These are phyloP conservation scores for Mobula hypostoma DNA, from an alignment of 2,113 vertebrate species.

Conservation along the genomic window DNA sequence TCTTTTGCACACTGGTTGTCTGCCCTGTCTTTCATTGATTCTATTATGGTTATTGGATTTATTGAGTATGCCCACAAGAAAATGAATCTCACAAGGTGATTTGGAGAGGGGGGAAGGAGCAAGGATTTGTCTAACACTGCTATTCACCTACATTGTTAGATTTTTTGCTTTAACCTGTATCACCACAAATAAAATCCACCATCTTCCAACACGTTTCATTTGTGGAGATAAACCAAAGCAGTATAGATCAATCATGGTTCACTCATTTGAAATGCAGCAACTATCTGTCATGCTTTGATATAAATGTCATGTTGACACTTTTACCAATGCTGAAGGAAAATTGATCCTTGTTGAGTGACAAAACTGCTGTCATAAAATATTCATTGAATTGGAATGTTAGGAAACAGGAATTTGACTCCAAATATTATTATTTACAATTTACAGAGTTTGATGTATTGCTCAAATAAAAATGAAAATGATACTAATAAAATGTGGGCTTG, in stretches of 20 bases:
- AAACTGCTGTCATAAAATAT: not conserved
- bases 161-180: slow-evolving; percentile 38
- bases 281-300: slow-evolving; percentile 48
- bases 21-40: no score
- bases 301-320: slow-evolving; percentile 50
- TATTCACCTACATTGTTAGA: not conserved
- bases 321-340: slow-evolving; percentile 50
- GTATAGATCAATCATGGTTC: slow-evolving; percentile 51
- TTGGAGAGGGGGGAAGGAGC: not conserved
- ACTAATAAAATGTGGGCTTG: not conserved
- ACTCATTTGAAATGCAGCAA: slow-evolving; percentile 48
- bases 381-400: not conserved
- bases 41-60: no score
- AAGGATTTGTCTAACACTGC: not conserved
- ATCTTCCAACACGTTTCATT: slow-evolving; percentile 52
- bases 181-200: slow-evolving; percentile 48
- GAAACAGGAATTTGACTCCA: not conserved
- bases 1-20: no score
- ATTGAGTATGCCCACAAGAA: no score
- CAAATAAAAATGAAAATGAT: not conserved
- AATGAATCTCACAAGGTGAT: not conserved
- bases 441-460: not conserved
- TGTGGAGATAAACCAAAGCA: slow-evolving; percentile 52
- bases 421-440: not conserved
- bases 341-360: slow-evolving; percentile 15